Percentiles rank a stretch among this genome's conserved stretches.
Conservation (phyloP, 2,113 vertebrate species). For the Gavia stellata region DNA sequence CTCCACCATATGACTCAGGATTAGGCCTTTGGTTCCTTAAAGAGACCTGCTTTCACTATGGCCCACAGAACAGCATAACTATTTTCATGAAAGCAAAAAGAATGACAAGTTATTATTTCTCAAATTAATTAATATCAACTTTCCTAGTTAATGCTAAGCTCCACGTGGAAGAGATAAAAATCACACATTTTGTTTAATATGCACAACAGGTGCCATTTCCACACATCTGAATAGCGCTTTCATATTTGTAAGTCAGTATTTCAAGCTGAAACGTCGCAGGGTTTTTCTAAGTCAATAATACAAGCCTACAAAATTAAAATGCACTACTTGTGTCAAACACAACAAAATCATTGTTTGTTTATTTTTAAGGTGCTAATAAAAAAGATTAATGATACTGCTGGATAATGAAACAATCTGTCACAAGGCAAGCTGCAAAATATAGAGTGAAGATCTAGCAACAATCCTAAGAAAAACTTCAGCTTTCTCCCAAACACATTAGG, state of each 20-base stretch:
- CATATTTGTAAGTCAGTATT: constrained; percentile 59
- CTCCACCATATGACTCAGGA: background rate
- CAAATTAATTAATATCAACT: constrained; percentile 63
- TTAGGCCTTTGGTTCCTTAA: background rate
- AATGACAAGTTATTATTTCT: constrained; percentile 47
- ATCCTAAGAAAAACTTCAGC: background rate
- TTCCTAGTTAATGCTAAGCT: constrained; percentile 41
- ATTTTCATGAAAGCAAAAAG: constrained; percentile 8
- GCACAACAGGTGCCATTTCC: constrained; percentile 67
- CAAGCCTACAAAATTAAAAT: constrained; percentile 76
- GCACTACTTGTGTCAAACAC: constrained; percentile 74
- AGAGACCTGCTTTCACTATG: background rate
- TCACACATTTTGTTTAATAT: constrained; percentile 63
- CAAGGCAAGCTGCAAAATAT: constrained; percentile 66
- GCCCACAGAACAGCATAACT: background rate
- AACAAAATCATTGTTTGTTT: constrained; percentile 80
- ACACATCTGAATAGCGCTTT: constrained; percentile 54
- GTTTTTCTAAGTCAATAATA: constrained; percentile 63
- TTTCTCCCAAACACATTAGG: constrained; percentile 43
- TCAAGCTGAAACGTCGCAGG: constrained; percentile 48
- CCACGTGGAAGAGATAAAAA: constrained; percentile 62
- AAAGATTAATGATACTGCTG: constrained; percentile 75
- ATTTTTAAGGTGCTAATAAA: constrained; percentile 81
- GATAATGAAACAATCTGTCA: constrained; percentile 80
- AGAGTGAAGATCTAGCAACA: constrained; percentile 49